phyloP scores from a whole-genome alignment of 2,888 invertebrate genomes.

The Macaria liturata region DNA sequence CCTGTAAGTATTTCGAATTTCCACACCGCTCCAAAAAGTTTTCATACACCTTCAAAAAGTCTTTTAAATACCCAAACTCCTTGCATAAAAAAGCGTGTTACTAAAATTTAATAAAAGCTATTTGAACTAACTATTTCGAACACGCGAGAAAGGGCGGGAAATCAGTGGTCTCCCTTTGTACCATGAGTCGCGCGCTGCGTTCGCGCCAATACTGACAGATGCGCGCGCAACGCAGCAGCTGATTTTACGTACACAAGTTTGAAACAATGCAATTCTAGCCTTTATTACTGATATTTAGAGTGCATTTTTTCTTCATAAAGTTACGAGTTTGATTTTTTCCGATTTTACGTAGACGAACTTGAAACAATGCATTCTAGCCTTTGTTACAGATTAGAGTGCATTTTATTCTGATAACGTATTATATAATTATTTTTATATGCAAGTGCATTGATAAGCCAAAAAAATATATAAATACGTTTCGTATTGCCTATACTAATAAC shows the following conservation, averaged over 20 bases:
- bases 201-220: slow-evolving; percentile 68
- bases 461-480: no score
- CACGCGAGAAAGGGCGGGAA: slow-evolving; percentile 43
- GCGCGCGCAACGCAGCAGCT: slow-evolving; percentile 59
- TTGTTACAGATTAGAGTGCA: no score
- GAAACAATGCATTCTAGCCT: no score
- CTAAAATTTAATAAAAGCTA: neutral
- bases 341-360: no score
- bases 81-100: neutral
- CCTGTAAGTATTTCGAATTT: neutral
- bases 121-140: slow-evolving; percentile 28
- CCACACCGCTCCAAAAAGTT: slow-evolving; percentile 6
- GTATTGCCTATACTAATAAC: no score
- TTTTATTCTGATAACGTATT: no score
- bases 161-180: slow-evolving; percentile 32
- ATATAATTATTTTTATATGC: no score
- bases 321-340: no score
- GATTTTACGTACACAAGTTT: slow-evolving; percentile 44
- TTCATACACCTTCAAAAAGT: neutral
- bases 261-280: slow-evolving; percentile 39
- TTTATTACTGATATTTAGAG: slow-evolving; percentile 16
- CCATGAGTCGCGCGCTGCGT: slow-evolving; percentile 49
- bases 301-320: slow-evolving; percentile 9
- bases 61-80: neutral
- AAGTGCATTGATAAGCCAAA: no score